Base-by-base conservation (phyloP, 2,888 invertebrate species). In the Meliscaeva auricollis region DNA sequence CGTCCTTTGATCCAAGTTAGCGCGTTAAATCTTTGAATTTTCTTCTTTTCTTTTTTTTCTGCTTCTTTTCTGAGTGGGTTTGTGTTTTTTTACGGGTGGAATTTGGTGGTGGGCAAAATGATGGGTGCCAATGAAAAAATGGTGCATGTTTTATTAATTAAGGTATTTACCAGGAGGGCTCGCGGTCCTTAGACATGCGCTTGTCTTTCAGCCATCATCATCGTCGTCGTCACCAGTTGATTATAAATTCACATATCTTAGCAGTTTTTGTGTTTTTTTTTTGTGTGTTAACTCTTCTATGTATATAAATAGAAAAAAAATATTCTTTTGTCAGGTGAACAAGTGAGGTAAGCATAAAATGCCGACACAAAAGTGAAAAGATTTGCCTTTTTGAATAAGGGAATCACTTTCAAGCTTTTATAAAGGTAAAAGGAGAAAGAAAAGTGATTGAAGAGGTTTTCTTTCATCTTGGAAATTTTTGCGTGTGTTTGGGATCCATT, bases 101-200 rank as follows among this genome's bases (percentile, higher is more conserved):
- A 52, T 62, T 64, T 50, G 22, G 46, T 15, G 26, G 26, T 56
- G 50, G 41, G 41, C 8, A 20, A 32, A 48, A 30, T 48, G 17
- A 50, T 66, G 66, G 66, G 66, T 66, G 66, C 62, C 17, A 52
- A 35, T 46, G 58, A 44, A 60, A 72, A 73, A 78, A 73, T 76
- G 81, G 73, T 81, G 68, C 81, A 77, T 81, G 73, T 76, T 85
- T 76, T 81, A 73, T 84, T 80, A 80, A 80, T 84, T 84, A 66
- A 76, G 62, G 64, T 73, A 76, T 81, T 81, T 76, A 66, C 35
- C 70, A 54, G 66, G 60, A 75, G 50, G 22, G 41, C 50, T 15
- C 48, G 62, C 44, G 76, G 46, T 60, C 68, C 30, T 26, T 64
- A 68, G 77, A 54, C 82, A 73, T 79, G 83, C 83, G 83, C 79